Evolutionary conservation across 2,888 invertebrate species (phyloP).

Genomic region (Calameuta idolon): DNA sequence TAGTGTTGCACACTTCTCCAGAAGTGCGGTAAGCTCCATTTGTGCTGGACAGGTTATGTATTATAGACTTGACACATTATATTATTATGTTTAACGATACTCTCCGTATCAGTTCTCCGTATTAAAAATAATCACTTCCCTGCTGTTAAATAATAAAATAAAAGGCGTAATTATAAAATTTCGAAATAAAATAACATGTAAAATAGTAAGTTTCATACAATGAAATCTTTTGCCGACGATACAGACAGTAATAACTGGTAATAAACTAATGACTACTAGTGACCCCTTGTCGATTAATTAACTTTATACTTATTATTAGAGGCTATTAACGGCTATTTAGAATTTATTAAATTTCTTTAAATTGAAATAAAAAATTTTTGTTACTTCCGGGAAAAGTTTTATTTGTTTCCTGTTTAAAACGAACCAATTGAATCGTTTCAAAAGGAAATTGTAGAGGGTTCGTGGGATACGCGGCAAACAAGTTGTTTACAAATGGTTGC

Average conservation of each 20-base stretch:
- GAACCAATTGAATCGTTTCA: background rate
- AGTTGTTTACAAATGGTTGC: constrained; percentile 56
- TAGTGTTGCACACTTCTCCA: constrained; percentile 24
- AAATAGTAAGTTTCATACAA: background rate
- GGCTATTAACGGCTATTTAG: background rate
- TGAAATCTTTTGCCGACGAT: background rate
- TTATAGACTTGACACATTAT: background rate
- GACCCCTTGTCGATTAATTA: background rate
- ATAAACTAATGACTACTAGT: background rate
- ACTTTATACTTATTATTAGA: background rate
- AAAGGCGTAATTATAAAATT: background rate
- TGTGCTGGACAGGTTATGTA: background rate
- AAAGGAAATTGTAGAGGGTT: background rate
- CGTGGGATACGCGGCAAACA: background rate
- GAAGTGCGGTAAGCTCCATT: constrained; percentile 28
- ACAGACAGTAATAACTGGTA: background rate
- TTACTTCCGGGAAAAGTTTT: background rate
- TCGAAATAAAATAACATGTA: background rate
- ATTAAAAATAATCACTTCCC: no score
- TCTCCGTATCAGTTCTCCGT: background rate
- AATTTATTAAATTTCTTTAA: background rate
- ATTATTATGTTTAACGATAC: background rate
- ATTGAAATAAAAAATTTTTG: background rate
- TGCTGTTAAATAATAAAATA: background rate
- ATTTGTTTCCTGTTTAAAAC: background rate